Evolutionary conservation across 2,113 vertebrate species (phyloP).

Genomic region (Callithrix jacchus): DNA sequence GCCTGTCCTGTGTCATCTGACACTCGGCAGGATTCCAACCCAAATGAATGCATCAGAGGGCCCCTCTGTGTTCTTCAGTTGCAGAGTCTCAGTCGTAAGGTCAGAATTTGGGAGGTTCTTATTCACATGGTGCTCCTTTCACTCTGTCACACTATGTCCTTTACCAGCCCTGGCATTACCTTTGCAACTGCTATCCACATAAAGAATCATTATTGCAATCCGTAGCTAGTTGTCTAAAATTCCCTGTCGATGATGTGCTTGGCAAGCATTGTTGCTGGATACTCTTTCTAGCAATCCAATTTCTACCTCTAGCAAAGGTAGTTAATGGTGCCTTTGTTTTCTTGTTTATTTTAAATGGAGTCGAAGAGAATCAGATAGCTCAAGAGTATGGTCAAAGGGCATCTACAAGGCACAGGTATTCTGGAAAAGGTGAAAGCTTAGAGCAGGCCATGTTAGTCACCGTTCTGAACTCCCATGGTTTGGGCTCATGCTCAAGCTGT

Average conservation of each 20-base stretch:
- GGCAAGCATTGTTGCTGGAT: background rate
- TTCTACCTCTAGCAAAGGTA: too few species aligned
- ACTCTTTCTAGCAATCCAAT: background rate
- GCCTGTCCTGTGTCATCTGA: background rate
- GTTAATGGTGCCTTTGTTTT: background rate
- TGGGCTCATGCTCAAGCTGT: background rate
- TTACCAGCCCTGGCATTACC: background rate
- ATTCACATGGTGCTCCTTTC: background rate
- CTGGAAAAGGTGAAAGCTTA: slow-evolving; percentile 1
- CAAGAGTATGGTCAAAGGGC: slow-evolving; percentile 9
- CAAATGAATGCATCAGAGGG: background rate
- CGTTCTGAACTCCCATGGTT: background rate
- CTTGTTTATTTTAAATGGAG: slow-evolving; percentile 8
- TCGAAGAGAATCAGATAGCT: background rate
- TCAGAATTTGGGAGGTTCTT: background rate
- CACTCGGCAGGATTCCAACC: background rate
- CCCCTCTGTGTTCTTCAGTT: background rate
- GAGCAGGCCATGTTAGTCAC: background rate
- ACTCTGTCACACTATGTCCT: background rate
- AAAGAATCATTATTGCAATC: background rate
- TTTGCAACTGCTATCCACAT: background rate
- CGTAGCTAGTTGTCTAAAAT: background rate
- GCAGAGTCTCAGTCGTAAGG: background rate
- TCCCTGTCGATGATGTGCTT: background rate
- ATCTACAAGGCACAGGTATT: background rate